A percentile compares a stretch with the other conserved stretches of the same genome.
phyloP scores from a whole-genome alignment of 2,113 vertebrate genomes.

The Narcine bancroftii region DNA sequence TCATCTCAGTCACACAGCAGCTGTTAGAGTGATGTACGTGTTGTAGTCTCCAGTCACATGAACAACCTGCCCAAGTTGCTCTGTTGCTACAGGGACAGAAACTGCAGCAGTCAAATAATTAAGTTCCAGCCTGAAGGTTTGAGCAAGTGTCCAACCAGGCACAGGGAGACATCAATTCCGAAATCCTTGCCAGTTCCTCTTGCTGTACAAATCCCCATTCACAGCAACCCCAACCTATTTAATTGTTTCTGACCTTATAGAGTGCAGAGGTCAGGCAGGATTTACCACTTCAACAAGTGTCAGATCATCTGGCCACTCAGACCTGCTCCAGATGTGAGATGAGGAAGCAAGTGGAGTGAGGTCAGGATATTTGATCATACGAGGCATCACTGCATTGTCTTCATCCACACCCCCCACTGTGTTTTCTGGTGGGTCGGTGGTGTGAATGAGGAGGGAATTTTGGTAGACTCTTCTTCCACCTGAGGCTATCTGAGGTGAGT shows the following conservation, averaged over 20 bases:
- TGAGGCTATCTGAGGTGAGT: neutral
- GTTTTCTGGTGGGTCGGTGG: neutral
- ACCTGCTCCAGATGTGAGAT: too few relatives aligned
- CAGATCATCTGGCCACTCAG: neutral
- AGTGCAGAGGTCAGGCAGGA: neutral
- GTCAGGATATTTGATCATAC: neutral
- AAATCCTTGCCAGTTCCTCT: neutral
- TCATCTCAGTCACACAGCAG: slow-evolving; percentile 17
- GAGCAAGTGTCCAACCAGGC: neutral
- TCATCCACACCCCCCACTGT: neutral
- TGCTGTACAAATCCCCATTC: neutral
- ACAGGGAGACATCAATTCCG: neutral
- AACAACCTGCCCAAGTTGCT: neutral
- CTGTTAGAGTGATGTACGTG: neutral
- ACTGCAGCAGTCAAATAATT: neutral
- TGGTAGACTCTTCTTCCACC: neutral
- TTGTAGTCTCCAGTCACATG: neutral
- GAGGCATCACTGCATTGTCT: neutral
- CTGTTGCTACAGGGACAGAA: neutral
- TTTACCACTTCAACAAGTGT: neutral
- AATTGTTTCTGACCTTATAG: neutral
- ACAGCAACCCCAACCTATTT: neutral
- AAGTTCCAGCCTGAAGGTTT: neutral
- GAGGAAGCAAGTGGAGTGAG: neutral
- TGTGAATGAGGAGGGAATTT: neutral